Conservation (phyloP, 2,888 invertebrate genomes). For the Amblyjoppa fuscipennis region DNA sequence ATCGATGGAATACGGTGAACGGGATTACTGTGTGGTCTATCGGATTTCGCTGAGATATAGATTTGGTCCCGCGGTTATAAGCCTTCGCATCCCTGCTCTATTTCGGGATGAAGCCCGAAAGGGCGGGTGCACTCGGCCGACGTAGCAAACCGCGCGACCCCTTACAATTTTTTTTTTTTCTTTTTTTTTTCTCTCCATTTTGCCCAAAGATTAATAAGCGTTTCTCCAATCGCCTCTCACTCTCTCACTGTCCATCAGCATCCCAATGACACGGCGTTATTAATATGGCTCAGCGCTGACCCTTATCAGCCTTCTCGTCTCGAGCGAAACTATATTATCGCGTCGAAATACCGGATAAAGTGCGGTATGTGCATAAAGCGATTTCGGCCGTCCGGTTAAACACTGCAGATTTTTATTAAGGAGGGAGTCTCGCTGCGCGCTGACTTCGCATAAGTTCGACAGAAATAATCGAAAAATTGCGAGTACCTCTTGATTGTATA, state of each 20-base stretch:
- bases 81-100: background rate
- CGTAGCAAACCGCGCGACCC: background rate
- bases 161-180: background rate
- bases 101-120: slow-evolving; percentile 5
- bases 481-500: no score
- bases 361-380: no score
- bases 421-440: no score
- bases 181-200: background rate
- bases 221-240: background rate
- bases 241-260: background rate
- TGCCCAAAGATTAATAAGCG: background rate
- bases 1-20: slow-evolving; percentile 33
- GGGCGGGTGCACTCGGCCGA: background rate
- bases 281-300: slow-evolving; percentile 30
- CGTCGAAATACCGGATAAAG: slow-evolving; percentile 32
- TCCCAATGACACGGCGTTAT: slow-evolving; percentile 5
- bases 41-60: slow-evolving; percentile 37
- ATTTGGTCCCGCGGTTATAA: slow-evolving; percentile 1
- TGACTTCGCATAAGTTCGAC: no score
- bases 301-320: slow-evolving; percentile 16
- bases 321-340: slow-evolving; percentile 29
- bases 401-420: no score
- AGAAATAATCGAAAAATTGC: no score
- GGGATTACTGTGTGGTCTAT: slow-evolving; percentile 56
- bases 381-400: no score